Evolutionary conservation across 1,140 invertebrate species (phyloP), one percentile per base, ranked within the genome.

Genomic region (Mizuhopecten yessoensis): DNA sequence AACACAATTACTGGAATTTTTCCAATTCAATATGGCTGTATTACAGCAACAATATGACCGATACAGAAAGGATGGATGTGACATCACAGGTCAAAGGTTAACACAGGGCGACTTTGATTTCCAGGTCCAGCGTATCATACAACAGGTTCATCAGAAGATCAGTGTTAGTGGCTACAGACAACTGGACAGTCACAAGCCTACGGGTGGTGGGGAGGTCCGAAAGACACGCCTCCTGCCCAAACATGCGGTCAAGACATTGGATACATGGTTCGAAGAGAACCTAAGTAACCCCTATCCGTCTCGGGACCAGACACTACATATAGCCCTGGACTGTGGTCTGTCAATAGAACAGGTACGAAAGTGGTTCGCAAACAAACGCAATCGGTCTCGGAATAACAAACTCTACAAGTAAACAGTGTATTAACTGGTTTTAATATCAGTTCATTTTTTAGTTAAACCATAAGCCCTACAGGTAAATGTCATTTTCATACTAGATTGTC

Each of bases 301-400:
- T 23, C 87, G 90, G 11, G 89, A 90, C 89, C 90, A 93, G 86
- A 92, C 89, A 34, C 86, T 91, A 13, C 33, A 91, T 11, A 34
- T 93, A 29, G 92, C 92, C 0, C 86, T 89, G 36, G 90, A 91
- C 23, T 91, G 92, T 90, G 91, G 89, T 90, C 86, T 93, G 9
- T 89, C 92, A 29, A 89, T 90, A 23, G 91, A 93, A 93, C 92
- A 93, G 45, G 91, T 93, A 11, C 36, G 91, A 86, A 93, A 93
- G 45, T 93, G 92, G 92, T 93, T 93, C 86, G 90, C 92, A 9
- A 93, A 93, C 87, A 93, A 93, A 91, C 45, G 92, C 15, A 92
- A 92, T 86, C 34, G 92, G 34, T 92, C 92, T 33, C 45, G 90
- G 5, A 92, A 91, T 45, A 91, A 90, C 39, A 90, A 89, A 75